Evolutionary conservation across 2,113 vertebrate species (phyloP), one percentile per base, ranked within the genome.

Genomic region (Dendropsophus ebraccatus): DNA sequence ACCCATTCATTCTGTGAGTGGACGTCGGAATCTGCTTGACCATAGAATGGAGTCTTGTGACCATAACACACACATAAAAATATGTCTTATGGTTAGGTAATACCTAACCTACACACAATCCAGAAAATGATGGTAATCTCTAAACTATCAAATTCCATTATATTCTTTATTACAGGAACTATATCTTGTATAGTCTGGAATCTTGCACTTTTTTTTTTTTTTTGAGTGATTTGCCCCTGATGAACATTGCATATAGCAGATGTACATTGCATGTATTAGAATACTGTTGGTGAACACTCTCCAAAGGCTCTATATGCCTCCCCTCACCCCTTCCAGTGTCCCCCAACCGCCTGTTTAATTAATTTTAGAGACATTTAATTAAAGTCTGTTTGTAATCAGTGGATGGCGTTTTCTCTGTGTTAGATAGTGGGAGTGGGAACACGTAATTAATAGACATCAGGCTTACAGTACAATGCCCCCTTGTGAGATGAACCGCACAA

Each of bases 301-400:
- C 77, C 37, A n/a, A 79, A 60, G 32, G 50, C 23, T 79, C 77
- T 17, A 30, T 25, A 9, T 28, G 21, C 65, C 37, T 62, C 9
- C 45, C 14, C 56, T 65, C 56, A 81, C 60, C 37, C 19, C 1
- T 65, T 47, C 13, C 21, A 65, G 28, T 23, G 41, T 16, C 25
- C 82, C 54, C 70, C 69, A 62, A 65, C 58, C 72, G 21, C 11
- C 54, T 76, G 14, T 28, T 84, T 84, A 84, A 75, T 84, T 84
- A 84, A 84, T 84, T 74, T 84, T 62, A 32, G 73, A 60, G 77
- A 76, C 83, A 62, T 84, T 84, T 84, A 84, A 84, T 84, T 84
- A 84, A 62, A 76, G n/a, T 60, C 4, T 84, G 69, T 58, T 58
- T 74, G 73, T 65, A 32, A 76, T 84, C 52, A 76, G 54, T 32